Conservation (phyloP, 2,888 invertebrate genomes). For the Amorpha juglandis region DNA sequence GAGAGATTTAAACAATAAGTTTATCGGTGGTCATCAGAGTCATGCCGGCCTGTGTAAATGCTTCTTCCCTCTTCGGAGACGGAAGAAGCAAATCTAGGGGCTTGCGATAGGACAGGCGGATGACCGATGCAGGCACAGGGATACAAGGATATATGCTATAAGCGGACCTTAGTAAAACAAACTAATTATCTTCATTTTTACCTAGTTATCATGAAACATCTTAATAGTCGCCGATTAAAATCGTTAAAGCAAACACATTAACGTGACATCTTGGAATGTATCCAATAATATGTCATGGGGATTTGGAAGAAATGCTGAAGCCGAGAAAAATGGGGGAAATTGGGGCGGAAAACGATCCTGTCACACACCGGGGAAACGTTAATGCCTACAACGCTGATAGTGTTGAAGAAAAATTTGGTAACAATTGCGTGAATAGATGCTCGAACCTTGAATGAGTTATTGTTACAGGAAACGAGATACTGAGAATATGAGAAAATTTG, state of each 20-base stretch:
- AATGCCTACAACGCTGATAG: constrained; percentile 18
- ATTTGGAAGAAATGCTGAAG: constrained; percentile 14
- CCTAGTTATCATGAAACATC: not conserved
- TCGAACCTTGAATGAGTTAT: not conserved
- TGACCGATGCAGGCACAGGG: too few relatives aligned
- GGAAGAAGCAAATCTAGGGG: too few relatives aligned
- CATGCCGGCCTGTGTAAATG: too few relatives aligned
- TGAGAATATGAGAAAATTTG: too few relatives aligned
- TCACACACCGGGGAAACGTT: constrained; percentile 18
- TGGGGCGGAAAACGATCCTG: constrained; percentile 19
- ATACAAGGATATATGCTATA: too few relatives aligned
- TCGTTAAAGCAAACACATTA: constrained; percentile 10
- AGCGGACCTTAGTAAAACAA: too few relatives aligned
- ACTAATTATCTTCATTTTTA: too few relatives aligned
- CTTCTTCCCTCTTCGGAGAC: too few relatives aligned
- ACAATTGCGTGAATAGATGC: not conserved
- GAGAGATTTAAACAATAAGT: too few relatives aligned
- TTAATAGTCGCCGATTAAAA: constrained; percentile 4
- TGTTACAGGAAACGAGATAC: not conserved
- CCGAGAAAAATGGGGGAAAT: constrained; percentile 17
- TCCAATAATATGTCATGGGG: constrained; percentile 1
- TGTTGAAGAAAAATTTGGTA: constrained; percentile 4
- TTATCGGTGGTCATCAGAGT: too few relatives aligned
- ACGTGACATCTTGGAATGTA: constrained; percentile 10
- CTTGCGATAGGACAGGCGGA: too few relatives aligned